A percentile compares a stretch with the other conserved stretches of the same genome.
phyloP scores from a whole-genome alignment of 2,797 vertebrate genomes.

The Clarias laeviceps region DNA sequence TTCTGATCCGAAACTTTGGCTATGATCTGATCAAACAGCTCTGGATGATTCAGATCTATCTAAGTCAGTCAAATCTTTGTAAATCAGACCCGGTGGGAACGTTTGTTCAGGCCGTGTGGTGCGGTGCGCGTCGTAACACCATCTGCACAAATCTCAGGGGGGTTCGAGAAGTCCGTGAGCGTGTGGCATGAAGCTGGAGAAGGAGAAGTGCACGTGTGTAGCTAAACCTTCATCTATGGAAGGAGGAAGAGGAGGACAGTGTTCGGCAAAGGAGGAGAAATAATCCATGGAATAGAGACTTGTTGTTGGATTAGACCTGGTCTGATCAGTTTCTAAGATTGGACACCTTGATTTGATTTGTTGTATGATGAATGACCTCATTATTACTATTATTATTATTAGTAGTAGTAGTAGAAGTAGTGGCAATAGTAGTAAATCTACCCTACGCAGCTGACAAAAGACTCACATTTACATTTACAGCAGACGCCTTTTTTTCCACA shows the following conservation, averaged over 20 bases:
- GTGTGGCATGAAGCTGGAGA: neutral
- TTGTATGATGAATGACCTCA: neutral
- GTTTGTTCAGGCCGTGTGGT: neutral
- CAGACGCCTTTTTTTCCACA: too few species aligned
- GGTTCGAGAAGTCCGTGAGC: neutral
- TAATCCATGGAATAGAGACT: neutral
- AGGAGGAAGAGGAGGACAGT: too few species aligned
- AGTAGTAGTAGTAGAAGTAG: too few species aligned
- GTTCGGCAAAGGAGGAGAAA: neutral
- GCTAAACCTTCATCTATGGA: neutral
- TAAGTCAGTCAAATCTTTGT: neutral
- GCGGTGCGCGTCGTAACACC: neutral
- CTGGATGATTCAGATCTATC: neutral
- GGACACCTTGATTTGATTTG: neutral
- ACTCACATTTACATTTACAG: too few species aligned
- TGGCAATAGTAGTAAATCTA: too few species aligned
- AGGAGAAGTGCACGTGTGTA: neutral
- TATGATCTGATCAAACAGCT: neutral
- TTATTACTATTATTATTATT: too few species aligned
- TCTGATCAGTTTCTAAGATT: neutral
- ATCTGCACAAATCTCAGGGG: neutral
- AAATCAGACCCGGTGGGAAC: neutral
- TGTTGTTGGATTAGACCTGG: conserved; percentile 14
- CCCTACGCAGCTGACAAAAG: too few species aligned
- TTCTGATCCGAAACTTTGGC: neutral